Evolutionary conservation across 2,113 vertebrate genomes (phyloP).

Genomic region (Entelurus aequoreus): DNA sequence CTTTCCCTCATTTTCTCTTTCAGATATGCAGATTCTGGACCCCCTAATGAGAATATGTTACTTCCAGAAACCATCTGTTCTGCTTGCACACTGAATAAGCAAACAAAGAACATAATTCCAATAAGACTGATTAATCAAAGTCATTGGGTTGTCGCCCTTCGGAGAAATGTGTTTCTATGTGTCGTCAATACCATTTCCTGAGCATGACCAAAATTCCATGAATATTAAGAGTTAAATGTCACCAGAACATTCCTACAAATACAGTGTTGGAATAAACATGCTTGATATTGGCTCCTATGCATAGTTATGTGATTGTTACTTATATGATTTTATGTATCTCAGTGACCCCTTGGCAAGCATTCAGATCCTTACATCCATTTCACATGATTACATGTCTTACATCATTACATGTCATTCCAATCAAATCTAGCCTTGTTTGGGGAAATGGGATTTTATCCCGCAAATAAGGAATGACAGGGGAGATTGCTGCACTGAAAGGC

Average conservation of each 20-base stretch:
- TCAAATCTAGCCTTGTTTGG: slow-evolving; percentile 60
- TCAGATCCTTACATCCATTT: slow-evolving; percentile 20
- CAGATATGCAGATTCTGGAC: slow-evolving; percentile 67
- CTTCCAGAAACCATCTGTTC: slow-evolving; percentile 76
- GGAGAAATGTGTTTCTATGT: slow-evolving; percentile 28
- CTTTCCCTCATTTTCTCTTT: slow-evolving; percentile 47
- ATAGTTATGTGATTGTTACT: not conserved
- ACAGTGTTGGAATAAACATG: slow-evolving; percentile 6
- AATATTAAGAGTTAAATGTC: not conserved
- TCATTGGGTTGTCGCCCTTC: slow-evolving; percentile 41
- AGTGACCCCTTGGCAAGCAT: slow-evolving; percentile 8
- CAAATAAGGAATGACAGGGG: slow-evolving; percentile 64
- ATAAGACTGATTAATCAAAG: slow-evolving; percentile 59
- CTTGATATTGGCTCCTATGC: not conserved
- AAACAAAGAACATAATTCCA: slow-evolving; percentile 54
- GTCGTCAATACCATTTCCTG: slow-evolving; percentile 13
- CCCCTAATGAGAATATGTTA: slow-evolving; percentile 72
- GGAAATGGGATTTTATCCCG: slow-evolving; percentile 43
- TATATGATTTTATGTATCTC: slow-evolving; percentile 11
- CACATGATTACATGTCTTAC: too few relatives aligned
- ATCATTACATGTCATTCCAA: slow-evolving; percentile 40
- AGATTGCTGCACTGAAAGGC: slow-evolving; percentile 46
- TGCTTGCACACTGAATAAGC: slow-evolving; percentile 49
- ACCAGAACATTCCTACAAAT: not conserved
- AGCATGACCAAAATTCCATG: not conserved